A percentile compares a stretch with the other conserved stretches of the same genome.
Evolutionary conservation across 2,888 invertebrate genomes (phyloP).

Genomic region (Electrophaes corylata): DNA sequence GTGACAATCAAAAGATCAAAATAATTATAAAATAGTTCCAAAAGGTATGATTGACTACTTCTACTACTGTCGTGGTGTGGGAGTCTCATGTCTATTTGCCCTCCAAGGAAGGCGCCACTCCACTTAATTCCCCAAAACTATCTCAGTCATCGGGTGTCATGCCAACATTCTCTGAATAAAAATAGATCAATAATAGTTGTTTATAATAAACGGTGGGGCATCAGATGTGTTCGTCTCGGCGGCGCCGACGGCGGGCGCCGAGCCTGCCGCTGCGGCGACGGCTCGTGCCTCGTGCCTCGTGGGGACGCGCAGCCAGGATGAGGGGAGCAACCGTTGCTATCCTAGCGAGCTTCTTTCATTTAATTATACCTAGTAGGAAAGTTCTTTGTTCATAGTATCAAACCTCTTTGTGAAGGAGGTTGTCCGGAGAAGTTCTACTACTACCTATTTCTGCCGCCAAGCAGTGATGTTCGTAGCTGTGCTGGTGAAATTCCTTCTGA

Average conservation of each 20-base stretch:
- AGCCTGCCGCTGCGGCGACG: conserved; percentile 44
- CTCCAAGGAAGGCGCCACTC: conserved; percentile 8
- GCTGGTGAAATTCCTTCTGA: too few relatives aligned
- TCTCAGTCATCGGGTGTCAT: conserved; percentile 21
- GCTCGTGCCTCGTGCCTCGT: too few relatives aligned
- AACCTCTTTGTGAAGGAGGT: too few relatives aligned
- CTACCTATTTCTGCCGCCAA: too few relatives aligned
- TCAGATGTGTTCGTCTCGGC: conserved; percentile 41
- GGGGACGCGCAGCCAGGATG: conserved; percentile 22
- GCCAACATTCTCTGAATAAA: conserved; percentile 37
- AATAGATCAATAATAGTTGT: conserved; percentile 54
- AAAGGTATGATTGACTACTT: too few relatives aligned
- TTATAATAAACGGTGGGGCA: conserved; percentile 51
- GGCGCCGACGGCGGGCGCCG: conserved; percentile 47
- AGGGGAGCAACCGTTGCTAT: background rate
- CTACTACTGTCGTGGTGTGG: too few relatives aligned
- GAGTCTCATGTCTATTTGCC: background rate
- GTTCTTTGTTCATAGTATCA: background rate
- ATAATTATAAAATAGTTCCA: too few relatives aligned
- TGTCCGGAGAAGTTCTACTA: too few relatives aligned
- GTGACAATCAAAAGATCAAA: too few relatives aligned
- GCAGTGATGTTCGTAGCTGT: too few relatives aligned
- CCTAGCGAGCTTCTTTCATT: background rate
- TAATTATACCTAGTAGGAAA: background rate
- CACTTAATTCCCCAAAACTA: conserved; percentile 18